Conservation (phyloP, 2,797 vertebrate species). For the Acrossocheilus fasciatus region DNA sequence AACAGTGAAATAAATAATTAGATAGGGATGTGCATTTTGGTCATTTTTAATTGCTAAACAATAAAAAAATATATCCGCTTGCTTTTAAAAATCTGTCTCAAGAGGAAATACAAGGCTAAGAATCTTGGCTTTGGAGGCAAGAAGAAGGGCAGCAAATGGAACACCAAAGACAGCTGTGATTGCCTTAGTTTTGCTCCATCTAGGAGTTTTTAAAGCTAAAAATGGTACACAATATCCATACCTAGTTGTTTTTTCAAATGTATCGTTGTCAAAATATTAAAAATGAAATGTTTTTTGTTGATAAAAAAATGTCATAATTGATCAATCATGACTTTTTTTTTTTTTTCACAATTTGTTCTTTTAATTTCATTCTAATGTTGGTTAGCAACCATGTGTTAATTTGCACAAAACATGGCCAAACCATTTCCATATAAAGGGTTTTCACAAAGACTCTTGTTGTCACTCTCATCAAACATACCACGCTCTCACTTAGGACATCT, state of each 20-base stretch:
- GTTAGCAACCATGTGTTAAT: not conserved
- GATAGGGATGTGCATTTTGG: not conserved
- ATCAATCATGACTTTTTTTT: not conserved
- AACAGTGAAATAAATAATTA: not conserved
- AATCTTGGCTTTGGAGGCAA: slow-evolving; percentile 97
- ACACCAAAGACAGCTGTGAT: slow-evolving; percentile 92
- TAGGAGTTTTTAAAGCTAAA: not conserved
- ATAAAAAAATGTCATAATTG: not conserved
- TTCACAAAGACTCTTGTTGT: not conserved
- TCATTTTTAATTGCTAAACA: not conserved
- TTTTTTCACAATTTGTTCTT: not conserved
- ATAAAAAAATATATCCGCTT: not conserved
- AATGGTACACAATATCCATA: not conserved
- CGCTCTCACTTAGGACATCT: not conserved
- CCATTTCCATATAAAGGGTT: not conserved
- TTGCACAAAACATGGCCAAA: not conserved
- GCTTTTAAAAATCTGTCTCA: not conserved
- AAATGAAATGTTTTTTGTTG: not conserved
- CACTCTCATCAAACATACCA: not conserved
- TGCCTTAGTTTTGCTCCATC: not conserved
- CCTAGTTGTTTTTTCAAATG: not conserved
- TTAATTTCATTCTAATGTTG: not conserved
- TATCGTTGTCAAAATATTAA: not conserved
- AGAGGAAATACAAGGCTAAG: slow-evolving; percentile 91
- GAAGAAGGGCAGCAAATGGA: slow-evolving; percentile 94